Conservation (phyloP, 2,797 vertebrate genomes). For the Acanthurus tractus region DNA sequence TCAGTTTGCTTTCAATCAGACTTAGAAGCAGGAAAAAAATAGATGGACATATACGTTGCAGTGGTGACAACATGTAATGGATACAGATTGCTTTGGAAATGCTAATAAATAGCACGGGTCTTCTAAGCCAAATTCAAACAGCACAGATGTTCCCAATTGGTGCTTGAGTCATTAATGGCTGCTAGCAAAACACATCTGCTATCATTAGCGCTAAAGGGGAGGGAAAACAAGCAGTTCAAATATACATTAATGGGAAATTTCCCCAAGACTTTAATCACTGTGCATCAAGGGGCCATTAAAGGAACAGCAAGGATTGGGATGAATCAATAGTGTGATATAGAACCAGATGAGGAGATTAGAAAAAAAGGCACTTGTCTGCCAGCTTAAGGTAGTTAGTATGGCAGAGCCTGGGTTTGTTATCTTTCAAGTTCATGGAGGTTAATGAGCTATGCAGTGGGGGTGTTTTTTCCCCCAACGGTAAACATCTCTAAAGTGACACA, state of each 20-base stretch:
- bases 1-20: slow-evolving; percentile 10
- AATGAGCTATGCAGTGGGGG: slow-evolving; percentile 61
- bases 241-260: slow-evolving; percentile 65
- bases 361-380: slow-evolving; percentile 1
- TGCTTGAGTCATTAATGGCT: slow-evolving; percentile 77
- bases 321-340: slow-evolving; percentile 65
- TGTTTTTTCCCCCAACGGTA: slow-evolving; percentile 52
- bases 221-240: slow-evolving; percentile 66
- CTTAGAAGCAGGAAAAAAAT: not conserved
- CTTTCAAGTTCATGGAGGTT: slow-evolving; percentile 56
- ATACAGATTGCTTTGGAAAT: slow-evolving; percentile 41
- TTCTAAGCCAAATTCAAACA: slow-evolving; percentile 44
- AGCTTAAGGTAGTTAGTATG: slow-evolving; percentile 28
- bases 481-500: slow-evolving; percentile 47
- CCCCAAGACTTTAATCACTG: slow-evolving; percentile 62
- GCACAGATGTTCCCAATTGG: slow-evolving; percentile 78
- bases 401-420: slow-evolving; percentile 42
- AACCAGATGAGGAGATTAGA: slow-evolving; percentile 34
- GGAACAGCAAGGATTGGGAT: slow-evolving; percentile 41
- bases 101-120: slow-evolving; percentile 46
- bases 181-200: slow-evolving; percentile 74
- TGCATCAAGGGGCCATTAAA: slow-evolving; percentile 60
- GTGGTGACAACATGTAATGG: slow-evolving; percentile 7
- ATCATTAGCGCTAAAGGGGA: slow-evolving; percentile 66
- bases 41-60: not conserved